These are phyloP conservation scores for Anas platyrhynchos DNA, from an alignment of 2,113 vertebrate genomes.

Conservation along the genomic window DNA sequence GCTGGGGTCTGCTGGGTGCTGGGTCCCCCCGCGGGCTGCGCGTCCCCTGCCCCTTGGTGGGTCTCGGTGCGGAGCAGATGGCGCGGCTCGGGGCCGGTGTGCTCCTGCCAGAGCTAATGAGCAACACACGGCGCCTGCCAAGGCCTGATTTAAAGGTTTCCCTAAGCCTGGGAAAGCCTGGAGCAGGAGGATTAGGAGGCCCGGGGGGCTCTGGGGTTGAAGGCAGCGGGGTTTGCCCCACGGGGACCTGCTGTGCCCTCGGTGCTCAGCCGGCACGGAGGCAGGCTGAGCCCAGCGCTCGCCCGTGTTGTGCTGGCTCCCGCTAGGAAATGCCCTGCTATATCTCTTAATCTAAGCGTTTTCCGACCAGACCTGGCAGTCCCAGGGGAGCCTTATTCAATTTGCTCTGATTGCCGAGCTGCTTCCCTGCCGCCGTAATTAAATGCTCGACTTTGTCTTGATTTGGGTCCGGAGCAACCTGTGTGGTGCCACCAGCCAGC, in stretches of 20 bases:
- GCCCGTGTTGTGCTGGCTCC: neutral
- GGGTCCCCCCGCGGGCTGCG: neutral
- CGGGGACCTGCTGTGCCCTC: neutral
- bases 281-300: neutral
- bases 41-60: fast-evolving
- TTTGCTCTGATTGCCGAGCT: conserved; percentile 70
- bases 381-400: conserved; percentile 70
- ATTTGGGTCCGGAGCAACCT: conserved; percentile 62
- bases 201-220: neutral
- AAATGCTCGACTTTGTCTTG: conserved; percentile 73
- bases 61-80: neutral
- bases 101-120: conserved; percentile 46
- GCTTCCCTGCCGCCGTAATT: conserved; percentile 70
- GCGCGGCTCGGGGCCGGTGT: neutral
- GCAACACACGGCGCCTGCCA: conserved; percentile 12
- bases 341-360: neutral
- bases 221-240: neutral
- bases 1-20: neutral
- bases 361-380: conserved; percentile 20
- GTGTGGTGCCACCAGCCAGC: neutral
- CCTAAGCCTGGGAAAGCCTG: conserved; percentile 36
- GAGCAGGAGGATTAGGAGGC: neutral
- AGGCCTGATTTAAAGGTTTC: conserved; percentile 9
- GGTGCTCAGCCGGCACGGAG: neutral
- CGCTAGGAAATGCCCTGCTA: neutral